phyloP scores from a whole-genome alignment of 2,888 invertebrate genomes.

The Polymixis flavicincta region DNA sequence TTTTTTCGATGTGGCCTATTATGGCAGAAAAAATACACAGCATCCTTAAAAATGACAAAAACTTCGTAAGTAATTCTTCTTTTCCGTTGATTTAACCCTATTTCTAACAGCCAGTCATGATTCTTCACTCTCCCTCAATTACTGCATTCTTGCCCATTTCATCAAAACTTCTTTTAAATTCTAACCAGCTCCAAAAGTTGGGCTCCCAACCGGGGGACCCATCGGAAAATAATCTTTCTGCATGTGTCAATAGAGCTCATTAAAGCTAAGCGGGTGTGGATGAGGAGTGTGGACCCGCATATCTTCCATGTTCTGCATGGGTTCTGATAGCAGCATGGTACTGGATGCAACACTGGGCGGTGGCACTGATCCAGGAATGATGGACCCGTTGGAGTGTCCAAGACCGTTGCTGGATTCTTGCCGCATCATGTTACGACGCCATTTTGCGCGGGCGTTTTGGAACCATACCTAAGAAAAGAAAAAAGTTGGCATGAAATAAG shows the following conservation, averaged over 20 bases:
- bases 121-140: slow-evolving; percentile 28
- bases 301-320: slow-evolving; percentile 82
- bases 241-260: slow-evolving; percentile 83
- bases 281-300: slow-evolving; percentile 84
- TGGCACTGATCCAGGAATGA: slow-evolving; percentile 69
- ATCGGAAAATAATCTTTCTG: slow-evolving; percentile 40
- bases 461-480: slow-evolving; percentile 96
- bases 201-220: not conserved
- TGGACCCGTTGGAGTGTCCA: slow-evolving; percentile 74
- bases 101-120: slow-evolving; percentile 32
- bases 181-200: slow-evolving; percentile 10
- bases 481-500: not conserved
- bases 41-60: not conserved
- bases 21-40: not conserved
- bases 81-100: slow-evolving; percentile 1
- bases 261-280: slow-evolving; percentile 81
- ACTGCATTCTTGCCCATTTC: slow-evolving; percentile 29
- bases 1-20: not conserved
- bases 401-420: slow-evolving; percentile 91
- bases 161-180: not conserved
- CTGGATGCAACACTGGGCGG: slow-evolving; percentile 71
- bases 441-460: slow-evolving; percentile 99
- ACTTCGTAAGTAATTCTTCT: not conserved
- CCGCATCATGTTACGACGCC: slow-evolving; percentile 97
- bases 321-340: slow-evolving; percentile 78